Evolutionary conservation across 2,797 vertebrate species (phyloP), one percentile per base, ranked within the genome.

Genomic region (Setipinna tenuifilis): DNA sequence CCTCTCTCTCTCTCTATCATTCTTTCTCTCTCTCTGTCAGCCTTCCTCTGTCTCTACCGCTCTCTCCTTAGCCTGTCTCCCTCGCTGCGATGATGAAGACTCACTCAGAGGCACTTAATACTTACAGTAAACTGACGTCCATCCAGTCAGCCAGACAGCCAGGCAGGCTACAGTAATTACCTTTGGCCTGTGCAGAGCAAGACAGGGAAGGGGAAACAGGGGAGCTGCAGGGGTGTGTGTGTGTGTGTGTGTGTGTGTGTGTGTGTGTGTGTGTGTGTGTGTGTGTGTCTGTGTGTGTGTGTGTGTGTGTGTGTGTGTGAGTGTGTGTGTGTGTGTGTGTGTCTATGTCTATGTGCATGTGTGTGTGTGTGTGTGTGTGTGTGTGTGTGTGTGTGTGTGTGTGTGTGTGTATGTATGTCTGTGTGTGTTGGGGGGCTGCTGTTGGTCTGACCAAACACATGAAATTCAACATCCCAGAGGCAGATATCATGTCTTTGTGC

Each of bases 381-480:
- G 50, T 9, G 50, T 54, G 50, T 9, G 50, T 54, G 50, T 9
- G 50, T 54, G 50, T 9, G 50, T 54, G 50, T 9, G 50, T 54
- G 50, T 9, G 50, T 54, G 50, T 9, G 50, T 54, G 50, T 54
- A 7, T 54, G 50, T 9, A 7, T 54, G 50, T 9, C 2, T 54
- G 50, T 54, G 50, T 54, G 50, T 54, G 50, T 54, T 9, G 14
- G 50, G 90, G 86, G 92, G 90, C 90, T 91, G 92, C 41, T 54
- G 50, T 91, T 92, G 92, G 92, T 93, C 93, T 92, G 89, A 93
- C 90, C 90, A 90, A 90, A 93, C 92, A 93, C 92, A 93, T 92
- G 88, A 93, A 94, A 94, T 95, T 94, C 93, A 93, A 94, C 94
- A 95, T 90, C 91, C 89, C 87, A 92, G 93, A 89, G 91, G 91